Evolutionary conservation across 2,113 vertebrate genomes (phyloP).

Genomic region (Speoplatyrhinus poulsoni): DNA sequence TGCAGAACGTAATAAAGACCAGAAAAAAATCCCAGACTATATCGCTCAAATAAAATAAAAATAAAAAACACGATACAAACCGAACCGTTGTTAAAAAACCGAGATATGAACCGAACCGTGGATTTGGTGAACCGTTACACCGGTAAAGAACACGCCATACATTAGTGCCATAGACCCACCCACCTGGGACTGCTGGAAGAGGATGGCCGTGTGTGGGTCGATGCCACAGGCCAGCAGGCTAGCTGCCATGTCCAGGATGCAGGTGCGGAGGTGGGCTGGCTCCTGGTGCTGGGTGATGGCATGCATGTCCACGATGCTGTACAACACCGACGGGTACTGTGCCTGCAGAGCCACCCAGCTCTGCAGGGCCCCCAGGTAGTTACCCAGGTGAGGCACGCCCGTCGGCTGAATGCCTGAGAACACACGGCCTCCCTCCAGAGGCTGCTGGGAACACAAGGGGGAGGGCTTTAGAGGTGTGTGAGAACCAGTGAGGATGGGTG

Average conservation of each 20-base stretch:
- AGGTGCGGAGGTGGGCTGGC: constrained; percentile 75
- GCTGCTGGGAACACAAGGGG: constrained; percentile 30
- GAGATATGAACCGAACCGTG: too few relatives aligned
- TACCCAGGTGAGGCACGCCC: constrained; percentile 90
- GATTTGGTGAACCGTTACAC: too few relatives aligned
- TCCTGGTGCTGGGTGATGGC: constrained; percentile 90
- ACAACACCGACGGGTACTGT: constrained; percentile 79
- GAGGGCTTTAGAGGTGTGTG: not conserved
- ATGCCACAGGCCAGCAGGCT: constrained; percentile 91
- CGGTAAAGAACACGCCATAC: not conserved
- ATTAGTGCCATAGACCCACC: not conserved
- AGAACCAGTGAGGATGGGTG: not conserved
- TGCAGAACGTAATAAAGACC: too few relatives aligned
- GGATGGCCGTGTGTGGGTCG: constrained; percentile 82
- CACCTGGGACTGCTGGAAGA: constrained; percentile 97
- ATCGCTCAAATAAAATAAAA: too few relatives aligned
- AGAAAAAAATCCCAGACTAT: too few relatives aligned
- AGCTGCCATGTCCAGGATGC: constrained; percentile 88
- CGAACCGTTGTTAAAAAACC: too few relatives aligned
- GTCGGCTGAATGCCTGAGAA: constrained; percentile 97
- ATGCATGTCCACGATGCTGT: constrained; percentile 94
- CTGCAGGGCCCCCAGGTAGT: constrained; percentile 94
- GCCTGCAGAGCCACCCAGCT: constrained; percentile 90
- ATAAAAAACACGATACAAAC: too few relatives aligned
- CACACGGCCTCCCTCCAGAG: constrained; percentile 65